Conservation (phyloP, 2,113 vertebrate species). For the Prietella phreatophila region DNA sequence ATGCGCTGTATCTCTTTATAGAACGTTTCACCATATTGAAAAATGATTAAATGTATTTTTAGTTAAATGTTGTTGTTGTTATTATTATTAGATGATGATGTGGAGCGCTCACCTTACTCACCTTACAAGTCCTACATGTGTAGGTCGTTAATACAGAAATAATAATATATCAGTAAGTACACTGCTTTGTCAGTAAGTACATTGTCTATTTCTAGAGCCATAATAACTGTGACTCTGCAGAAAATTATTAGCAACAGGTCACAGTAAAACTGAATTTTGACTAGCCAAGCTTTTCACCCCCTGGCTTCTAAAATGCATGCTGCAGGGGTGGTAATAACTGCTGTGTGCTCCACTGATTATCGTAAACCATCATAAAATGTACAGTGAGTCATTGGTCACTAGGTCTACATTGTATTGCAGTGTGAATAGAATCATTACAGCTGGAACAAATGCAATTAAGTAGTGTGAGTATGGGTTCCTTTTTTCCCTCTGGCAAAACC, state of each 20-base stretch:
- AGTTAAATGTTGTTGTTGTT: neutral
- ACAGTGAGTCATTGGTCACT: neutral
- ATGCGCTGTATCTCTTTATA: neutral
- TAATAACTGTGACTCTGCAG: neutral
- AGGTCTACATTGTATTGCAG: neutral
- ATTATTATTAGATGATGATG: neutral
- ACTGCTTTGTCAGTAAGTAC: neutral
- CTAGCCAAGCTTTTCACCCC: neutral
- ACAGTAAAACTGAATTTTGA: neutral
- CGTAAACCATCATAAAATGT: constrained; percentile 1
- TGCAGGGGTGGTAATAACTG: constrained; percentile 6
- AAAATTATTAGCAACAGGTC: neutral
- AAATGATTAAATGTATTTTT: neutral
- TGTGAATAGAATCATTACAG: neutral
- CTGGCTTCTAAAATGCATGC: neutral
- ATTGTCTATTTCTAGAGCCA: neutral
- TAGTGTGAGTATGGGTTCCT: neutral
- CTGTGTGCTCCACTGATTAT: neutral
- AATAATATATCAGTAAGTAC: constrained; percentile 21
- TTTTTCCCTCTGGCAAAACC: neutral
- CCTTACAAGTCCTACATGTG: neutral
- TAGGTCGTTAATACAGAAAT: neutral
- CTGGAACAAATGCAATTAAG: neutral
- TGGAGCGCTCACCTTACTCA: neutral
- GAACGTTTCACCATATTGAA: neutral